phyloP scores from a whole-genome alignment of 2,888 invertebrate species.

The Acleris cristana region DNA sequence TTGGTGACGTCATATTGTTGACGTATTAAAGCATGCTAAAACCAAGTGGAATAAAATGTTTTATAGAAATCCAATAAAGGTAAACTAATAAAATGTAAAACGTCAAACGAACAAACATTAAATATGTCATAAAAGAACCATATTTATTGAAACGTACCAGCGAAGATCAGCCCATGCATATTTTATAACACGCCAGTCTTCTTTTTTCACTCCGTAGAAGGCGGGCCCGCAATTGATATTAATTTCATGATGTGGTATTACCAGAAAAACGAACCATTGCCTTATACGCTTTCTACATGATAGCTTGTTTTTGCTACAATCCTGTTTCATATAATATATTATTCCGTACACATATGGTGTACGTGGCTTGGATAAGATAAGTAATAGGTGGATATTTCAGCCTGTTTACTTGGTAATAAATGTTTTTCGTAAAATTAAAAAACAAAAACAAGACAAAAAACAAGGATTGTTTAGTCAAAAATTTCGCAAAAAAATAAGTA shows the following conservation, averaged over 20 bases:
- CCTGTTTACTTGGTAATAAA: not conserved
- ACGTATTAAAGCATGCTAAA: too few species aligned
- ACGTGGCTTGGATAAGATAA: constrained; percentile 36
- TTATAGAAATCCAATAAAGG: too few species aligned
- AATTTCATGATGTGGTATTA: constrained; percentile 69
- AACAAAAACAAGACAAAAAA: too few species aligned
- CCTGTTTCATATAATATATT: constrained; percentile 47
- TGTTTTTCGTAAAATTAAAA: not conserved
- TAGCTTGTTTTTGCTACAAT: constrained; percentile 51
- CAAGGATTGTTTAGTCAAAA: too few species aligned
- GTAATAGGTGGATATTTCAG: constrained; percentile 3
- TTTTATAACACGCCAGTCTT: constrained; percentile 37
- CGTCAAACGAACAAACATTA: not conserved
- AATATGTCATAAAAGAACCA: constrained; percentile 24
- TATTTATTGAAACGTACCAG: constrained; percentile 35
- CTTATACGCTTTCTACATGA: constrained; percentile 47
- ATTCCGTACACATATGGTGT: constrained; percentile 41
- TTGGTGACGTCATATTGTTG: too few species aligned
- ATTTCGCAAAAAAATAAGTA: too few species aligned
- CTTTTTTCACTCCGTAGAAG: constrained; percentile 54
- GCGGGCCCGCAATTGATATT: constrained; percentile 69
- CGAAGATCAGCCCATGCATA: constrained; percentile 45
- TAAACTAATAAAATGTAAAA: too few species aligned
- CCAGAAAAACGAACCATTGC: constrained; percentile 53
- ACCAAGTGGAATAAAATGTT: too few species aligned